Evolutionary conservation across 2,888 invertebrate species (phyloP).

Genomic region (Pardosa pseudoannulata): DNA sequence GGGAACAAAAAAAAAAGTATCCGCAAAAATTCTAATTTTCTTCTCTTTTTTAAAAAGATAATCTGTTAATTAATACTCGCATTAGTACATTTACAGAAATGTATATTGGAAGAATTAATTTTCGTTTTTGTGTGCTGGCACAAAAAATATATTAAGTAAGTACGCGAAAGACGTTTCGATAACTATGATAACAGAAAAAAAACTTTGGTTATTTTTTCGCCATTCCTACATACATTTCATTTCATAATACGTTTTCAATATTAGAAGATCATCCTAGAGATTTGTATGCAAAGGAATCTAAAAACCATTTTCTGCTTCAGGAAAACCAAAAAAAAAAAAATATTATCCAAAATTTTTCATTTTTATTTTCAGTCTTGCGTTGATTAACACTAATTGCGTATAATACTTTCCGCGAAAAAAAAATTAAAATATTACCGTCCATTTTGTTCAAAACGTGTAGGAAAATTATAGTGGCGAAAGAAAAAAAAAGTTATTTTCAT

Average conservation of each 20-base stretch:
- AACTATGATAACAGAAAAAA: background rate
- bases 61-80: no score
- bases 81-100: background rate
- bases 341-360: background rate
- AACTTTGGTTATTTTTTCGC: background rate
- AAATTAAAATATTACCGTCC: background rate
- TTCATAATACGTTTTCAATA: background rate
- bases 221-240: background rate
- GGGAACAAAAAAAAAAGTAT: no score
- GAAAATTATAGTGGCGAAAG: background rate
- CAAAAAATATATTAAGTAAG: background rate
- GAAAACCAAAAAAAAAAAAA: background rate
- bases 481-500: no score
- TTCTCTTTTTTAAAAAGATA: no score
- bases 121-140: background rate
- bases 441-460: background rate
- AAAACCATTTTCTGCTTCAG: background rate
- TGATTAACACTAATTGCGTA: slow-evolving; percentile 2
- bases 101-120: background rate
- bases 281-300: background rate
- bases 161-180: background rate
- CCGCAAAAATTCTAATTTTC: no score
- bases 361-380: background rate
- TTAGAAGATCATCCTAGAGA: background rate
- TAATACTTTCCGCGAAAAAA: background rate